Evolutionary conservation across 2,113 vertebrate species (phyloP).

Genomic region (Percina caprodes): DNA sequence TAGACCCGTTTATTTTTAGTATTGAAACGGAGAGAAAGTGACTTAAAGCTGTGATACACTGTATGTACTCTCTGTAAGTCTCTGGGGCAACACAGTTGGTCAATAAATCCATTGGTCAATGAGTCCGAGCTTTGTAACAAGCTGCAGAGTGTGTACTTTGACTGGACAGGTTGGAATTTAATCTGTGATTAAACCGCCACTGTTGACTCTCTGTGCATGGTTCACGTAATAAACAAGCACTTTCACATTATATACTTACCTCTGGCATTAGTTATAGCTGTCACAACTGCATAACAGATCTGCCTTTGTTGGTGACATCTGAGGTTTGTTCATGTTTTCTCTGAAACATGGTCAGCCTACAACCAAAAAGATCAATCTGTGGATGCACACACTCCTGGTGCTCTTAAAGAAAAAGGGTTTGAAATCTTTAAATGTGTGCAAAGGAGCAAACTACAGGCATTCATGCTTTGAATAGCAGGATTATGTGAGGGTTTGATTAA

Average conservation of each 20-base stretch:
- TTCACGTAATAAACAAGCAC: constrained; percentile 12
- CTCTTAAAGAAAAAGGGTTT: background rate
- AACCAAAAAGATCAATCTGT: background rate
- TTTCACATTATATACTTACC: background rate
- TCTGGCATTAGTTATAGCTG: background rate
- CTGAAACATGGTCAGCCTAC: background rate
- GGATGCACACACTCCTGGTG: background rate
- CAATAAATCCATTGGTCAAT: background rate
- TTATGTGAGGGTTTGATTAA: background rate
- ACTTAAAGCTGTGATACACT: background rate
- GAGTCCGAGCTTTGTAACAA: background rate
- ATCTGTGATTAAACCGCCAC: constrained; percentile 16
- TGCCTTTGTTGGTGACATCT: background rate
- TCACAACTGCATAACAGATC: background rate
- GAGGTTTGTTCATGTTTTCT: background rate
- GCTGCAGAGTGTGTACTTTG: constrained; percentile 15
- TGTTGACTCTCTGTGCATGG: constrained; percentile 42
- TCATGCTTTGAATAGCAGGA: background rate
- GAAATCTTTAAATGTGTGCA: background rate
- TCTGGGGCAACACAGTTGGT: background rate
- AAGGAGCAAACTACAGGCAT: background rate
- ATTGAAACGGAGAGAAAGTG: background rate
- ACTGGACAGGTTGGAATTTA: constrained; percentile 45
- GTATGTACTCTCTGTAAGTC: background rate
- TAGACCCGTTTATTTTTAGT: background rate